These are phyloP conservation scores for Squalus acanthias DNA, from an alignment of 2,797 vertebrate species.

Conservation along the genomic window DNA sequence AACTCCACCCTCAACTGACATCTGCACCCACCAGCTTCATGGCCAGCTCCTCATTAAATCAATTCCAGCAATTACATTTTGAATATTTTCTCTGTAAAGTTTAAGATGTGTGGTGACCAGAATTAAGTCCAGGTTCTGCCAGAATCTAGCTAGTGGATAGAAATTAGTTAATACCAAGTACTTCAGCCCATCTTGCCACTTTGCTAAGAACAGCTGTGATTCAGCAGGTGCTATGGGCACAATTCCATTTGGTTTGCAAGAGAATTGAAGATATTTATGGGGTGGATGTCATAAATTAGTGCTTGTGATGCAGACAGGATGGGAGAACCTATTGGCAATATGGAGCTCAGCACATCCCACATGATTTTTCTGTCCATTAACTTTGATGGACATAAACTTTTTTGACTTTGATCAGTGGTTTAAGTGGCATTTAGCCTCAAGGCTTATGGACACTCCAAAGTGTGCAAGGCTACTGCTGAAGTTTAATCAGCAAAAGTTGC, in stretches of 20 bases:
- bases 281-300: not conserved
- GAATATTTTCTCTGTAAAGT: not conserved
- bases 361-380: not conserved
- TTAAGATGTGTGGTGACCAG: not conserved
- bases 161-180: not conserved
- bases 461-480: not conserved
- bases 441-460: not conserved
- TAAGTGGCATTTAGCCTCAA: not conserved
- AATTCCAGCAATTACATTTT: not conserved
- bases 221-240: not conserved
- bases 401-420: too few relatives aligned
- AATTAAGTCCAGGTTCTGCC: not conserved
- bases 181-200: not conserved
- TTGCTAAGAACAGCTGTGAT: not conserved
- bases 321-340: not conserved
- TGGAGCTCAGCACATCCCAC: not conserved
- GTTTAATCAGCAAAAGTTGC: not conserved
- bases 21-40: not conserved
- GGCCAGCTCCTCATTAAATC: not conserved
- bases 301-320: not conserved
- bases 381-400: not conserved
- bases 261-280: not conserved
- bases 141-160: not conserved
- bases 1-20: not conserved
- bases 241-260: slow-evolving; percentile 1